Evolutionary conservation across 2,113 vertebrate species (phyloP).

Genomic region (Mobula hypostoma): DNA sequence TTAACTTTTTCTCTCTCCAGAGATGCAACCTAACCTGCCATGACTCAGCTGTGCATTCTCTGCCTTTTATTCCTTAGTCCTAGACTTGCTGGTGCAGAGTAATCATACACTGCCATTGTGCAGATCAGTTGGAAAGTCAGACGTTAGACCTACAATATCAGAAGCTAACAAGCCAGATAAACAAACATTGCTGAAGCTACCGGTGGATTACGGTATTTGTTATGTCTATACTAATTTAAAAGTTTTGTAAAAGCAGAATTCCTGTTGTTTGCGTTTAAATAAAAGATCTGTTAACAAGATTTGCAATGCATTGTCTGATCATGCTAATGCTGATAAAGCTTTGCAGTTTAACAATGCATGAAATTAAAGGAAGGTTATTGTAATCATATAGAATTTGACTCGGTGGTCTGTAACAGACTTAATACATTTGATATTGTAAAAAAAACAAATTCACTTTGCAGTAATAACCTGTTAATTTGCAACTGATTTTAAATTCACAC

Average conservation of each 20-base stretch:
- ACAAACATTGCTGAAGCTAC: not conserved
- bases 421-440: not conserved
- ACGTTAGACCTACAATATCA: not conserved
- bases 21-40: too few relatives aligned
- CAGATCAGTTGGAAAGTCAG: not conserved
- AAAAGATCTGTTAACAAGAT: not conserved
- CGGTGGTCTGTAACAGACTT: not conserved
- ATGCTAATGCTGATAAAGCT: not conserved
- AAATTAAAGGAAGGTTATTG: not conserved
- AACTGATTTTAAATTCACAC: not conserved
- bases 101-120: not conserved
- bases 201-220: not conserved
- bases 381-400: not conserved
- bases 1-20: too few relatives aligned
- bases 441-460: not conserved
- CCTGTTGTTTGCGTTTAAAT: too few relatives aligned
- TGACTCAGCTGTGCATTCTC: too few relatives aligned
- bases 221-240: not conserved
- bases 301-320: not conserved
- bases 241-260: not conserved
- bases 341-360: not conserved
- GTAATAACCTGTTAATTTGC: not conserved
- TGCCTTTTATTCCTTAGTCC: not conserved
- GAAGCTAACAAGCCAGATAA: not conserved
- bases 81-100: not conserved